Evolutionary conservation across 2,888 invertebrate genomes (phyloP), one percentile per base, ranked within the genome.

Genomic region (Drosophila mercatorum): DNA sequence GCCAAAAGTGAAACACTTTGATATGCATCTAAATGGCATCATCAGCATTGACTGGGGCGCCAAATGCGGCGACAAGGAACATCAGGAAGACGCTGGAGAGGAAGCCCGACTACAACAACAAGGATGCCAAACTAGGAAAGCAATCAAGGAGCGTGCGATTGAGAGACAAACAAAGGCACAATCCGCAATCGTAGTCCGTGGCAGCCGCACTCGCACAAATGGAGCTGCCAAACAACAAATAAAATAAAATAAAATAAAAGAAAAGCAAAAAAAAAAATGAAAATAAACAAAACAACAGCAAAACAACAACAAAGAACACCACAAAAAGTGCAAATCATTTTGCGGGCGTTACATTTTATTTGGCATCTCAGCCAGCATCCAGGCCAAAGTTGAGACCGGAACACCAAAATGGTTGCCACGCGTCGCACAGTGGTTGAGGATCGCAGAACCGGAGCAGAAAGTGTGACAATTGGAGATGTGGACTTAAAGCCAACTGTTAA

Each of bases 21-120:
- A 83, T 88, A 83, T 83, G 83, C 83, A 83, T 83, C 83, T 88
- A 88, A 88, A 88, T 83, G 83, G 86, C 83, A 88, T 88, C 83
- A 83, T 83, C 83, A 83, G 85, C 88, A 85, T 88, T 71, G 82
- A 70, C 70, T 63, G 17, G 46, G 69, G 49, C 61, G 67, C 80
- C 80, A 81, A 80, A 81, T 76, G 76, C 80, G 76, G 60, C 61
- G 70, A 78, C 61, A 41, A 52, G 58, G 56, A 74, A 51, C 58
- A 66, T 36, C 49, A 68, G 36, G 58, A 64, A 55, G 34, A 58
- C 17, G 49, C 46, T 28, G 26, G 46, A 28, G 38, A 58, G 11
- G 52, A 43, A 43, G n/a, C 46, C 10, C 28, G 43, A 46, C 43
- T 26, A 17, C 40, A 58, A 64, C 64, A 74, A 69, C 64, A 66